A percentile compares a stretch with the other conserved stretches of the same genome.
phyloP scores from a whole-genome alignment of 2,113 vertebrate species.

The Eudyptes chrysolophus region DNA sequence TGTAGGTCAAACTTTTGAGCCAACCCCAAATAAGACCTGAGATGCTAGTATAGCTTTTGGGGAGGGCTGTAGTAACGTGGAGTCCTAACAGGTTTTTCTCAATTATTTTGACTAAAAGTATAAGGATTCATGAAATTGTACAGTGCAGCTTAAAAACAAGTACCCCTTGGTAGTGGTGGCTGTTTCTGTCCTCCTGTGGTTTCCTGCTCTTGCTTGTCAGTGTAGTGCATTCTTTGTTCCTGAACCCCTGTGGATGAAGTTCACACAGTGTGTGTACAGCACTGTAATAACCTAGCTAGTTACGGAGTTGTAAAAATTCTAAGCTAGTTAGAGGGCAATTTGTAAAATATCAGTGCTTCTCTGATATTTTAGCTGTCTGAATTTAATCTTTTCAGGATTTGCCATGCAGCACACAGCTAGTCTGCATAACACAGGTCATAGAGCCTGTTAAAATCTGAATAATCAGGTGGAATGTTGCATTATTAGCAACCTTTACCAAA shows the following conservation, averaged over 20 bases:
- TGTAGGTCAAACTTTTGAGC: neutral
- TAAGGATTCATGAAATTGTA: neutral
- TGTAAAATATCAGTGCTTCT: neutral
- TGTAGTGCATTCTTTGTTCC: neutral
- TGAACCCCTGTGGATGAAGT: neutral
- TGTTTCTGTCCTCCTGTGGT: neutral
- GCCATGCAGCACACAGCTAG: fast-evolving
- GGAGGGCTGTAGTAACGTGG: neutral
- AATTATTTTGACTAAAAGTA: neutral
- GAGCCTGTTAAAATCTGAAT: neutral
- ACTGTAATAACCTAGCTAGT: neutral
- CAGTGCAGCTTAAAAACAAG: neutral
- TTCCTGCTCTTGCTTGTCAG: neutral
- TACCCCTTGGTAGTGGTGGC: neutral
- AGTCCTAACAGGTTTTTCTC: neutral
- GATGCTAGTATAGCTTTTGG: neutral
- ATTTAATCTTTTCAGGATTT: neutral
- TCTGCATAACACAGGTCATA: neutral
- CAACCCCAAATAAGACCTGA: neutral
- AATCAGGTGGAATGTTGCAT: neutral
- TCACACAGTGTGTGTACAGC: neutral
- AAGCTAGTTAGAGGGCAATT: neutral
- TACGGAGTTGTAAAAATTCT: neutral
- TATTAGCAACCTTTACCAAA: neutral
- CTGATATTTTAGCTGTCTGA: neutral